Evolutionary conservation across 2,113 vertebrate species (phyloP).

Genomic region (Tychaedon coryphoeus): DNA sequence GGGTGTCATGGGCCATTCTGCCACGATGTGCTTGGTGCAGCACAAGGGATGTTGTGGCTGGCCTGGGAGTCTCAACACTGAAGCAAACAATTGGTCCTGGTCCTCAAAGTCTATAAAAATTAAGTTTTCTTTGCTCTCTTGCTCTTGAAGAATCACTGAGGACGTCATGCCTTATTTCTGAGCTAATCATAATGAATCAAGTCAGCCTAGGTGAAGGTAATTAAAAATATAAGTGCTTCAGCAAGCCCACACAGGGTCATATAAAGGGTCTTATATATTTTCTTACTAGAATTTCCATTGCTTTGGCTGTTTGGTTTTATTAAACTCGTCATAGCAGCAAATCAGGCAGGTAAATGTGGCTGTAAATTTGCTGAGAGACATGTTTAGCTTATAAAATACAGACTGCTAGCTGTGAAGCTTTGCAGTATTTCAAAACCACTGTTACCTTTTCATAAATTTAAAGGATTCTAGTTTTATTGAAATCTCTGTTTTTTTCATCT

Average conservation of each 20-base stretch:
- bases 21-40: accelerated
- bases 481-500: neutral
- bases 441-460: neutral
- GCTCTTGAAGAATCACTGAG: neutral
- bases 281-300: neutral
- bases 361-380: neutral
- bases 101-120: neutral
- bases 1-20: accelerated
- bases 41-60: neutral
- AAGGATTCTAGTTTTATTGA: neutral
- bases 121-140: neutral
- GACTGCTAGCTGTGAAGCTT: neutral
- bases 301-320: neutral
- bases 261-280: neutral
- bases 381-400: constrained; percentile 2
- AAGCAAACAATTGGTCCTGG: neutral
- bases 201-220: neutral
- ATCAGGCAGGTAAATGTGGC: neutral
- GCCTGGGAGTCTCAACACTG: neutral
- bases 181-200: neutral
- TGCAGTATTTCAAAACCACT: neutral
- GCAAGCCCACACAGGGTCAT: neutral
- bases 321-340: neutral
- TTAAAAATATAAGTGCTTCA: neutral
- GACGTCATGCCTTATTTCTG: neutral